phyloP scores from a whole-genome alignment of 2,797 vertebrate genomes.

The Hoplostethus atlanticus region DNA sequence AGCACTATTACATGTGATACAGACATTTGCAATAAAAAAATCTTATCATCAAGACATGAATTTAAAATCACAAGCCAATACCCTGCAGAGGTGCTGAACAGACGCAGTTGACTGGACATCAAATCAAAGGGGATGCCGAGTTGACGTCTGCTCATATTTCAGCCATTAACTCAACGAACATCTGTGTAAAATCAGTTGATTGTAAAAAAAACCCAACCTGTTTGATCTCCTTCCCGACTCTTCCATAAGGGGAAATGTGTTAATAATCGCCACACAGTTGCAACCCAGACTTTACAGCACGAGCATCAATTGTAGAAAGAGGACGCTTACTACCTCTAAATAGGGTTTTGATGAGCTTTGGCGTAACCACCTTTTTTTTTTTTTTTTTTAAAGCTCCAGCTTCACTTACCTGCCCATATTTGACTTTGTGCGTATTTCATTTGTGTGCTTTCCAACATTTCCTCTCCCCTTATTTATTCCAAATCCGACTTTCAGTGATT shows the following conservation, averaged over 20 bases:
- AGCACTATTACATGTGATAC: slow-evolving; percentile 14
- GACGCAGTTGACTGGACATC: slow-evolving; percentile 31
- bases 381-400: too few species aligned
- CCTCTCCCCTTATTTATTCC: slow-evolving; percentile 8
- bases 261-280: slow-evolving; percentile 19
- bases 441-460: slow-evolving; percentile 9
- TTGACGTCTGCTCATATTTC: slow-evolving; percentile 30
- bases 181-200: slow-evolving; percentile 25
- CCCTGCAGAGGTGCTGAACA: slow-evolving; percentile 26
- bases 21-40: slow-evolving; percentile 12
- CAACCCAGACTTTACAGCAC: slow-evolving; percentile 1
- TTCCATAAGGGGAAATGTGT: slow-evolving; percentile 25
- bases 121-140: slow-evolving; percentile 21
- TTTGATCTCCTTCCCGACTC: slow-evolving; percentile 27
- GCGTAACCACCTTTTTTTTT: not conserved
- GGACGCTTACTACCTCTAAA: slow-evolving; percentile 11
- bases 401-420: too few species aligned
- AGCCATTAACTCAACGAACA: slow-evolving; percentile 36
- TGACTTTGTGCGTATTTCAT: not conserved
- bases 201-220: slow-evolving; percentile 13
- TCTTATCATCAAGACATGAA: not conserved
- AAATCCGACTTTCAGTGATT: slow-evolving; percentile 13
- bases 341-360: slow-evolving; percentile 3
- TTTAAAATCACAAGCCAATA: not conserved
- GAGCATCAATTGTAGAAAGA: not conserved